Base-by-base conservation (phyloP, 2,888 invertebrate species). In the Thymelicus sylvestris region DNA sequence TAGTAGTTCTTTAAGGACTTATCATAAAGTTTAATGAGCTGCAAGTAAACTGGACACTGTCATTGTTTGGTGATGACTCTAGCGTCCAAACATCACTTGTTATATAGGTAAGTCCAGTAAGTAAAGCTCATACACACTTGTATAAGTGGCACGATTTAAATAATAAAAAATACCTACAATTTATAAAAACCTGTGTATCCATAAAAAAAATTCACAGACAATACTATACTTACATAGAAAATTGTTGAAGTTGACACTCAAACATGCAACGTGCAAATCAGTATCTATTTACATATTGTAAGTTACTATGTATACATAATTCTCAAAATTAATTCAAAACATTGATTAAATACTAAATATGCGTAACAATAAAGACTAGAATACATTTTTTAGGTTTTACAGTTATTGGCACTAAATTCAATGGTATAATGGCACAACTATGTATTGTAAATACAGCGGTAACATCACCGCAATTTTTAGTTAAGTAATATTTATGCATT, bases 351-450 rank as follows among this genome's bases (percentile, higher is more conserved):
- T 87, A 89, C 93, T 93, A 93, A 92, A 92, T 90, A 91, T 88
- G 90, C 88, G 86, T 93, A 94, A 93, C 93, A 94, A 93, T 94
- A 93, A 90, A 93, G 94, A 94, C 94, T 94, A 94, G 94, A 94
- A 93, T 93, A 93, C 91, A 93, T 91, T 91, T 91, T 74, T 89
- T 88, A 87, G 82, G 86, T 87, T 79, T 86, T 90, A 93, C 94
- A 94, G 94, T 93, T 94, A 94, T 93, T 94, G 94, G 94, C 94
- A 94, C 94, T 94, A 93, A 89, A 85, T 86, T 89, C 80, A 87
- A 85, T 87, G 84, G 84, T 86, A 31, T 57, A 87, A 94, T 94
- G 94, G 93, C 94, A 94, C 92, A 87, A 87, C 82, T 88, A 90
- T 88, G 85, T 89, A 88, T 85, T 88, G 81, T 85, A 84, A 81